These are phyloP conservation scores for Metopolophium dirhodum DNA, from an alignment of 1,140 invertebrate genomes.

Conservation along the genomic window DNA sequence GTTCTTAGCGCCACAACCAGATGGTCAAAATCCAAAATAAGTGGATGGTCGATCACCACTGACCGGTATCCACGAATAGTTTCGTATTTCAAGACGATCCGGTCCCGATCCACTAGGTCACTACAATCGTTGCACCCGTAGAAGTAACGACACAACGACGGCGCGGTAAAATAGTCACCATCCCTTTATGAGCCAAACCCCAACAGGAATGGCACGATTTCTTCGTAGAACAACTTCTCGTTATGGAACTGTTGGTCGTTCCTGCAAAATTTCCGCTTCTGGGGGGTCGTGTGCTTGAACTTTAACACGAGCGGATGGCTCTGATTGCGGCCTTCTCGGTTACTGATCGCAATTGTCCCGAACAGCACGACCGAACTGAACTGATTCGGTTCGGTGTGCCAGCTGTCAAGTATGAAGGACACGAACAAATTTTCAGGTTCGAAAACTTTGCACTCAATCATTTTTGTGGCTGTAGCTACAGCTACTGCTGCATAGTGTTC, in stretches of 20 bases:
- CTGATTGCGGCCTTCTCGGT: neutral
- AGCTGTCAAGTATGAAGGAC: neutral
- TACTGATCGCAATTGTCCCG: neutral
- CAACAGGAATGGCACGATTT: neutral
- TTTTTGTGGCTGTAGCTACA: no score
- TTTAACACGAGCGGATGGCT: neutral
- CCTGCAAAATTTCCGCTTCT: neutral
- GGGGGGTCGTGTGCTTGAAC: neutral
- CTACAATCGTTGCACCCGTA: neutral
- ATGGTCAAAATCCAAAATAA: neutral
- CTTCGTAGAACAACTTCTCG: constrained; percentile 47
- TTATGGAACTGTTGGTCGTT: constrained; percentile 41
- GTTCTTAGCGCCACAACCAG: neutral
- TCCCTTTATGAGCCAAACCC: neutral
- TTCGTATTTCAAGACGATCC: neutral
- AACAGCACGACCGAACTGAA: constrained; percentile 24
- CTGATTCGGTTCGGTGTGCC: constrained; percentile 10
- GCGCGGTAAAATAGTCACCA: neutral
- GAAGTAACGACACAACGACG: neutral
- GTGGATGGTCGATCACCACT: no score
- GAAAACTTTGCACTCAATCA: neutral
- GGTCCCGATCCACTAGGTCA: neutral
- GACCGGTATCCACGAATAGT: neutral
- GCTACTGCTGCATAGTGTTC: no score
- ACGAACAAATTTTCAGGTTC: constrained; percentile 12